Evolutionary conservation across 2,113 vertebrate species (phyloP).

Genomic region (Zosterops hypoxanthus): DNA sequence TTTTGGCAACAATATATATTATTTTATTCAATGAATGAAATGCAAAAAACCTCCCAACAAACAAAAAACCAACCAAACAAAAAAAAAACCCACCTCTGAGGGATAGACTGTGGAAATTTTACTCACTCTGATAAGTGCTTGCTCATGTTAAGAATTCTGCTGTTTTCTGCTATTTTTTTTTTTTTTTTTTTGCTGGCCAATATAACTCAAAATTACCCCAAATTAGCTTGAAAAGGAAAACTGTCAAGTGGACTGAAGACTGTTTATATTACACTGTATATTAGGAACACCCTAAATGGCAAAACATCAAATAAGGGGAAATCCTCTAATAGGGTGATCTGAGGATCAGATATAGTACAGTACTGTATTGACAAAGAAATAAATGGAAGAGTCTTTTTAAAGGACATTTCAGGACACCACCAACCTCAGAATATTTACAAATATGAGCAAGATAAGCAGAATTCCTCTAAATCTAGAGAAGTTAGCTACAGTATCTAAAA

Average conservation of each 20-base stretch:
- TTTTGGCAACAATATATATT: background rate
- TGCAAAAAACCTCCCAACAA: background rate
- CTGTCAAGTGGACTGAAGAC: background rate
- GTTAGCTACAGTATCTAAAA: background rate
- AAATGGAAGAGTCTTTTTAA: background rate
- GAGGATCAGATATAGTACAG: background rate
- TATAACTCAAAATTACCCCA: background rate
- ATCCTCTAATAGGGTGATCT: background rate
- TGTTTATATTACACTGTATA: background rate
- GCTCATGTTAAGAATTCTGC: background rate
- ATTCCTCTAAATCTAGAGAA: background rate
- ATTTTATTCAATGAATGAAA: background rate
- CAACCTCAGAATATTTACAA: background rate
- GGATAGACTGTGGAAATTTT: background rate
- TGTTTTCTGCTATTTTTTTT: background rate
- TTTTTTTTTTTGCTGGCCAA: background rate
- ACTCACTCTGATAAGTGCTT: background rate
- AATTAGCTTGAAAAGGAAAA: background rate
- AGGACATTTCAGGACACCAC: background rate
- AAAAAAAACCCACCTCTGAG: background rate
- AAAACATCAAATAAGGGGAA: background rate
- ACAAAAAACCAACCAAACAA: background rate
- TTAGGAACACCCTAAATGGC: background rate
- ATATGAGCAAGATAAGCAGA: background rate
- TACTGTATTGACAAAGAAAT: background rate